A percentile compares a stretch with the other conserved stretches of the same genome.
phyloP scores from a whole-genome alignment of 2,888 invertebrate species.

The Drosophila falleni region DNA sequence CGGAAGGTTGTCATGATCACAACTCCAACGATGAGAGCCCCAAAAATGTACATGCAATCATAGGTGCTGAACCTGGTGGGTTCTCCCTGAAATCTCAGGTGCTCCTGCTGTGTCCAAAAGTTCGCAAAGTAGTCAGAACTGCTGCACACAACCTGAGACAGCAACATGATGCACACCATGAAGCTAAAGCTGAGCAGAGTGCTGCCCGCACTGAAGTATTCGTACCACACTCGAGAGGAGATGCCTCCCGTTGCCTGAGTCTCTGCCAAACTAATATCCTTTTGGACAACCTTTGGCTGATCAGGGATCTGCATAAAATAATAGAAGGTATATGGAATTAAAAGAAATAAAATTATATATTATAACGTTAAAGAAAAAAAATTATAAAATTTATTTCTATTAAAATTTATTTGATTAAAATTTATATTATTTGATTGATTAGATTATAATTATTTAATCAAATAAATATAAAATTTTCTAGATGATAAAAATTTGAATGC shows the following conservation, averaged over 20 bases:
- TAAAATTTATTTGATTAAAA: too few species aligned
- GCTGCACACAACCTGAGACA: constrained; percentile 87
- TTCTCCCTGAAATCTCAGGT: constrained; percentile 76
- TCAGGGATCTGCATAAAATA: constrained; percentile 38
- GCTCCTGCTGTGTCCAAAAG: constrained; percentile 87
- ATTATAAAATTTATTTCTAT: too few species aligned
- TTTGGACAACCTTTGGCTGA: constrained; percentile 50
- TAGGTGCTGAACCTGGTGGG: constrained; percentile 79
- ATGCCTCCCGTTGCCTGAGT: constrained; percentile 85
- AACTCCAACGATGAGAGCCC: constrained; percentile 83
- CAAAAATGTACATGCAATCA: constrained; percentile 85
- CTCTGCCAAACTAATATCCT: constrained; percentile 80
- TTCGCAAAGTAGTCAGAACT: constrained; percentile 88
- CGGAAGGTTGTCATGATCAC: constrained; percentile 86
- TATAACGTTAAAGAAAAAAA: too few species aligned
- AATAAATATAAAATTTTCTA: too few species aligned
- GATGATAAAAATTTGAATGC: too few species aligned
- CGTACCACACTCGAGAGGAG: constrained; percentile 84
- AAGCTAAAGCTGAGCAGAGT: constrained; percentile 85
- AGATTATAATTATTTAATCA: too few species aligned
- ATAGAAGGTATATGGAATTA: too few species aligned
- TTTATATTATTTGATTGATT: too few species aligned
- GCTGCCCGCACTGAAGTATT: constrained; percentile 86
- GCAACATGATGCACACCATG: constrained; percentile 86
- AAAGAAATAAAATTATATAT: too few species aligned